Conservation (phyloP, 1,140 invertebrate species). For the Zaprionus vittiger region DNA sequence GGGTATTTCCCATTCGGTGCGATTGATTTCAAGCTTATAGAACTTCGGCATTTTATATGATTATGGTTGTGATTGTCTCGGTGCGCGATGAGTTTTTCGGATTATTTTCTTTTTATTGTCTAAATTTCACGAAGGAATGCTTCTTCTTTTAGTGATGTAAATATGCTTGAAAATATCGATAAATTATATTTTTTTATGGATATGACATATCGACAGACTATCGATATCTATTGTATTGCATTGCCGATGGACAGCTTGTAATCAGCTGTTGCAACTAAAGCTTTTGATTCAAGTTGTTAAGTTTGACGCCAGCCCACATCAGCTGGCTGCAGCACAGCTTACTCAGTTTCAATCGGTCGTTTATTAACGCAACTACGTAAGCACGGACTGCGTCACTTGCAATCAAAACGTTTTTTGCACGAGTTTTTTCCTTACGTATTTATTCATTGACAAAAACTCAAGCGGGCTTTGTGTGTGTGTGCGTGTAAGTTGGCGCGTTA, state of each 20-base stretch:
- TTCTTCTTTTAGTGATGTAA: constrained; percentile 50
- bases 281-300: constrained; percentile 25
- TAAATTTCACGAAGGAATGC: constrained; percentile 48
- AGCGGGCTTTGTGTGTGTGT: constrained; percentile 61
- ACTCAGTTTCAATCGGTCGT: constrained; percentile 64
- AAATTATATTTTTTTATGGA: background rate
- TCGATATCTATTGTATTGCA: background rate
- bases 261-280: constrained; percentile 37
- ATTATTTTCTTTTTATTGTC: constrained; percentile 43
- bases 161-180: constrained; percentile 19
- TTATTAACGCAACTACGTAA: constrained; percentile 42
- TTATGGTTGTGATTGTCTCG: constrained; percentile 13
- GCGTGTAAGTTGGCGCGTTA: constrained; percentile 49
- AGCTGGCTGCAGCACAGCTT: constrained; percentile 38
- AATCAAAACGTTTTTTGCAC: constrained; percentile 72
- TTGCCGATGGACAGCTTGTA: background rate
- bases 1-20: constrained; percentile 98
- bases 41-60: constrained; percentile 85
- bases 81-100: background rate
- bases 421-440: constrained; percentile 83
- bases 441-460: constrained; percentile 83
- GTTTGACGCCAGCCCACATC: constrained; percentile 24
- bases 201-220: background rate
- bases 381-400: constrained; percentile 28
- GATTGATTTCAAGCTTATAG: constrained; percentile 96